Conservation (phyloP, 2,797 vertebrate genomes). For the Gymnopithys bicolor region DNA sequence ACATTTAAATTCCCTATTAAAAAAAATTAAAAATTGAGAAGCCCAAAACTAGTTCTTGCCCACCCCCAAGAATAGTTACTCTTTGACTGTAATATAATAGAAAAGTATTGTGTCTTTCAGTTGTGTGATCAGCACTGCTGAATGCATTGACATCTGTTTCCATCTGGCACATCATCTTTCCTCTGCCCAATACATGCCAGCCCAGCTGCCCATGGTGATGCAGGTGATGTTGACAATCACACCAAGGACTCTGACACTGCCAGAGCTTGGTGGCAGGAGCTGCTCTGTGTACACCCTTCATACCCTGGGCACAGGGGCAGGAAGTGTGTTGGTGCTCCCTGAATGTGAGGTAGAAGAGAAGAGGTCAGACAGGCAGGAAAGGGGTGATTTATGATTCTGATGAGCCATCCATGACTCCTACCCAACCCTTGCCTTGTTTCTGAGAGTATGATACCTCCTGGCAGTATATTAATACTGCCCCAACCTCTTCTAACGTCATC, state of each 20-base stretch:
- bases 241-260: background rate
- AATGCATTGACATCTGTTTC: background rate
- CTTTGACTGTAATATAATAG: background rate
- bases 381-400: background rate
- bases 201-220: rapidly evolving
- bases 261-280: background rate
- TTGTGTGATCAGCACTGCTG: background rate
- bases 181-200: background rate
- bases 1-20: background rate
- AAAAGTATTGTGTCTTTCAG: background rate
- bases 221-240: rapidly evolving
- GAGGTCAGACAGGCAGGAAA: background rate
- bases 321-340: background rate
- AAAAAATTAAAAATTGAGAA: background rate
- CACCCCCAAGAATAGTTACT: background rate
- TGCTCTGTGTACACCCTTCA: background rate
- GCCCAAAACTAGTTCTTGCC: background rate
- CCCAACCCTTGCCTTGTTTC: background rate
- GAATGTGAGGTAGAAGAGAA: background rate
- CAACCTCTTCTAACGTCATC: background rate
- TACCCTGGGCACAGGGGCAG: background rate
- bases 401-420: background rate
- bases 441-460: background rate
- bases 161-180: background rate
- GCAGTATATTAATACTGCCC: background rate